Evolutionary conservation across 92 coral and sea anemone genomes (phyloP).

Genomic region (Virgularia gustaviana): DNA sequence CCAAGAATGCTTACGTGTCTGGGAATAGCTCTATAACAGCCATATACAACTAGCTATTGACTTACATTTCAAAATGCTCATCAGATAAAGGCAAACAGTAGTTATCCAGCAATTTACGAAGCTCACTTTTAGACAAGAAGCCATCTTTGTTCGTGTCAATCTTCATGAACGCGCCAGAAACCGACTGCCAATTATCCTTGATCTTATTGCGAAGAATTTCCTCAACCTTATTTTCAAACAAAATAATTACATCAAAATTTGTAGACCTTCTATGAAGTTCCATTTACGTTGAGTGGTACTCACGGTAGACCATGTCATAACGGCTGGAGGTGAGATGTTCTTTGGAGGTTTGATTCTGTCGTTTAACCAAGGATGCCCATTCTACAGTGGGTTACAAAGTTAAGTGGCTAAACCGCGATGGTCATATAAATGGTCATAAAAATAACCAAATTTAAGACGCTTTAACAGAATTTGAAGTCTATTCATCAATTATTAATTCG

Average conservation of each 20-base stretch:
- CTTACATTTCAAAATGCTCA: constrained; percentile 94
- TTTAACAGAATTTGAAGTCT: too few species aligned
- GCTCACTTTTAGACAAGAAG: constrained; percentile 66
- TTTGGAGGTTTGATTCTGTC: constrained; percentile 62
- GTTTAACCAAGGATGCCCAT: constrained; percentile 83
- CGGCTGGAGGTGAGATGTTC: constrained; percentile 90
- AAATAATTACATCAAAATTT: background rate
- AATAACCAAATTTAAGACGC: background rate
- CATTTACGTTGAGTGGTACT: constrained; percentile 40
- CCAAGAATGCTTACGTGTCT: too few species aligned
- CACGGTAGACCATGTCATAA: constrained; percentile 97
- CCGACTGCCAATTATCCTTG: constrained; percentile 88
- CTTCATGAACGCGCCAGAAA: constrained; percentile 78
- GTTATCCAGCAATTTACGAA: constrained; percentile 69
- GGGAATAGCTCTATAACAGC: too few species aligned
- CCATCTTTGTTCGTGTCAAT: constrained; percentile 84
- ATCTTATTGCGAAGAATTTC: constrained; percentile 87
- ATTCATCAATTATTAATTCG: too few species aligned
- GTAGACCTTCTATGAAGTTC: background rate
- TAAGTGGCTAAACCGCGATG: background rate
- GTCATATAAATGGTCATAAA: background rate
- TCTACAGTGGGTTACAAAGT: constrained; percentile 50
- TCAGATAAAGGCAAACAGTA: constrained; percentile 94
- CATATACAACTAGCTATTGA: too few species aligned
- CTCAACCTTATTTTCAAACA: constrained; percentile 61